These are phyloP conservation scores for Chaunax sp. DNA, from an alignment of 2,797 vertebrate genomes.

Conservation along the genomic window DNA sequence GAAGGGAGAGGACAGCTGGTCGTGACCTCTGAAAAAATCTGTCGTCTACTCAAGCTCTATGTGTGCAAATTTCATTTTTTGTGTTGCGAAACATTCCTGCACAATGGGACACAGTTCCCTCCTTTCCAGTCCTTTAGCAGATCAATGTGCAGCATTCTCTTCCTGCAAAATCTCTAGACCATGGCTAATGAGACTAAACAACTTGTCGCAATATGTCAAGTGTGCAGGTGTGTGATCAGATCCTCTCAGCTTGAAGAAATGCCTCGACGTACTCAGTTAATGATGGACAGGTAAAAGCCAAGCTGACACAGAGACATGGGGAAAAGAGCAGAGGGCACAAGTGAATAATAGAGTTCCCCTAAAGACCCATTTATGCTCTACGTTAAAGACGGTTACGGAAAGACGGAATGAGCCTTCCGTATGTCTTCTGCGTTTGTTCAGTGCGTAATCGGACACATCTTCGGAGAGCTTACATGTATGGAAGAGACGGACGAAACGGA, in stretches of 20 bases:
- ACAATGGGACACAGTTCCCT: neutral
- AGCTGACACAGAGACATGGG: neutral
- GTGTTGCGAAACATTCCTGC: neutral
- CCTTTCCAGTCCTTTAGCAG: too few relatives aligned
- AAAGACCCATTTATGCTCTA: too few relatives aligned
- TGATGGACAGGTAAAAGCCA: slow-evolving; percentile 1
- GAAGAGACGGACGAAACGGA: too few relatives aligned
- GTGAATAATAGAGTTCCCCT: too few relatives aligned
- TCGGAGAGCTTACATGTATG: too few relatives aligned
- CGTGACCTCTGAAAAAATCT: neutral
- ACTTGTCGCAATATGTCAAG: too few relatives aligned
- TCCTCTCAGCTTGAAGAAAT: slow-evolving; percentile 2
- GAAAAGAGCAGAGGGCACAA: slow-evolving; percentile 19
- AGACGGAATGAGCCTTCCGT: too few relatives aligned
- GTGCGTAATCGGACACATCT: too few relatives aligned
- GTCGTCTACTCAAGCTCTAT: neutral
- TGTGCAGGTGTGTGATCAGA: too few relatives aligned
- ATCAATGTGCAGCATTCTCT: neutral
- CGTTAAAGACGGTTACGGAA: too few relatives aligned
- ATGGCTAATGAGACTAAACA: too few relatives aligned
- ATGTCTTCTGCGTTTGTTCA: too few relatives aligned
- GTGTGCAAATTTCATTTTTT: neutral
- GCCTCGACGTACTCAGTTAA: neutral
- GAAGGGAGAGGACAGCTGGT: slow-evolving; percentile 34
- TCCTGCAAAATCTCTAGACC: neutral